Evolutionary conservation across 2,888 invertebrate species (phyloP), one percentile per base, ranked within the genome.

Genomic region (Coelopa pilipes): DNA sequence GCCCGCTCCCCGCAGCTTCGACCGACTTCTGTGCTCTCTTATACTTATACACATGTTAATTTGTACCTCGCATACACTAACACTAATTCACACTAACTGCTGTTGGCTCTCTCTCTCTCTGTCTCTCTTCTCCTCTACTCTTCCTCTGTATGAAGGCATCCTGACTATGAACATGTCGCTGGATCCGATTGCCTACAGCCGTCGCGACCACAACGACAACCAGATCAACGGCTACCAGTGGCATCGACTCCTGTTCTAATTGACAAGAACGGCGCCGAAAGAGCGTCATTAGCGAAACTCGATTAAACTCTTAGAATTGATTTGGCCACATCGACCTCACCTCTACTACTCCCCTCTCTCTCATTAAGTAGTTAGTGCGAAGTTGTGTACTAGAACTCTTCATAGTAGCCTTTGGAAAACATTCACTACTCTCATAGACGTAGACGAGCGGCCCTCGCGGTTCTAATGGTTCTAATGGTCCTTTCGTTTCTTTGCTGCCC

Each of bases 141-240:
- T 11, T 24, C 11, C 69, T 69, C 17, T 57, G 59, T 69, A 60
- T 60, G 34, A 59, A 53, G 62, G 67, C 45, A 79, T 78, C 80
- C 83, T 82, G 84, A 81, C 84, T 84, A 83, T 84, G 85, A 84
- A 85, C 84, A 84, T 85, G 84, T 82, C 81, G 85, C 84, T 79
- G 82, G 15, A 66, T 34, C 34, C 34, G 7, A 76, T 13, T 47
- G 10, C 21, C 24, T 57, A 46, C 50, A 71, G 13, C 24, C 57
- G 19, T 15, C 19, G 57, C 62, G 19, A 57, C 47, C 59, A 49
- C 19, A 70, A 13, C 45, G 34, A 50, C 71, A 65, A 47, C 63
- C 24, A 34, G n/a, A n/a, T 7, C 4, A 34, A 7, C 7, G 34
- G 34, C 34, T 2, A 34, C 34, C 2, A 34, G 2, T 4, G 7